Evolutionary conservation across 2,888 invertebrate genomes (phyloP), one percentile per base, ranked within the genome.

Genomic region (Willowsia nigromaculata): DNA sequence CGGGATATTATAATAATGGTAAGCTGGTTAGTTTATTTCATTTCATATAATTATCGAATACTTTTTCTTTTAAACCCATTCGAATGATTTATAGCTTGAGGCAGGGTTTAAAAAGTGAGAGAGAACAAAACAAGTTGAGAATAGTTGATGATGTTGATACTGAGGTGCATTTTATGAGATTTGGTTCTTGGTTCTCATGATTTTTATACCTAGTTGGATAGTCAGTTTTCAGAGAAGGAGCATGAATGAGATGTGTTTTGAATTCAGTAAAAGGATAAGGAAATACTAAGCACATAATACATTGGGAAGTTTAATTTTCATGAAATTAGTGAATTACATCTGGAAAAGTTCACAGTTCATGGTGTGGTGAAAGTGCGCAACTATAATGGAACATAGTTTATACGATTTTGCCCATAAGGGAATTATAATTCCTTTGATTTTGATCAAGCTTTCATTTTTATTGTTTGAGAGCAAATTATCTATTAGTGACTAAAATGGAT

Each of bases 21-120:
- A 76, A 76, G 76, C 30, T 76, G 15, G 76, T 76, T 76, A 18
- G 53, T 68, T 40, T 15, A 9, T 18, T 33, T 1, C 18, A 40
- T 18, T 68, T 37, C 37, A 68, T 37, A 68, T 37, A 37, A 68
- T 68, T 37, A 68, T 68, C 68, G 18, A 62, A 68, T 18, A 13
- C 68, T 68, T 68, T n/a, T 33, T 68, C 33, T 22, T 37, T 40
- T 18, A 27, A 74, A n/a, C 53, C 30, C 15, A 27, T 50, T 76
- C 50, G 76, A 76, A 50, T 76, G 30, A 68, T 68, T 33, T 9
- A 76, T 76, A 76, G 50, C 50, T 76, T 25, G 30, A 53, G 68
- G 40, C 68, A 68, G 76, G 76, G 76, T 50, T 76, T 76, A 25
- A 76, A 76, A 76, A 50, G 27, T 50, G n/a, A 76, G 33, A 71